Evolutionary conservation across 2,888 invertebrate genomes (phyloP).

Genomic region (Xestobium rufovillosum): DNA sequence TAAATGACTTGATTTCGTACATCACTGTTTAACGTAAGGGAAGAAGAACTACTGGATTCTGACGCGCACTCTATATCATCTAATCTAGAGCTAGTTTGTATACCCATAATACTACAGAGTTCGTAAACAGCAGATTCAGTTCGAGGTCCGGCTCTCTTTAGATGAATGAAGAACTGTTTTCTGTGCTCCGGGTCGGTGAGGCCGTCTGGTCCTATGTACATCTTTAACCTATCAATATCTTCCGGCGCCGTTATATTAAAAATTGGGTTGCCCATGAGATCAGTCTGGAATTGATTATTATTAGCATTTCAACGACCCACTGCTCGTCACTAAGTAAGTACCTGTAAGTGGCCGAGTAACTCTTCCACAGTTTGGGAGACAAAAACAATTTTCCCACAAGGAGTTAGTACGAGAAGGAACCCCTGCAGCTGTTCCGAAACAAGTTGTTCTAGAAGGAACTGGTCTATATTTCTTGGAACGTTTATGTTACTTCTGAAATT

Average conservation of each 20-base stretch:
- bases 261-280: slow-evolving; percentile 74
- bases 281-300: slow-evolving; percentile 69
- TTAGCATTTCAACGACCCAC: too few relatives aligned
- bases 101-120: slow-evolving; percentile 60
- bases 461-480: slow-evolving; percentile 50
- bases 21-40: too few relatives aligned
- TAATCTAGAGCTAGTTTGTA: too few relatives aligned
- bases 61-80: too few relatives aligned
- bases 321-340: slow-evolving; percentile 40
- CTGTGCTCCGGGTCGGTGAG: slow-evolving; percentile 48
- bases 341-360: slow-evolving; percentile 78
- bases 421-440: slow-evolving; percentile 61
- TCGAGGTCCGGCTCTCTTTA: slow-evolving; percentile 62
- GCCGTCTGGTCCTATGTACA: slow-evolving; percentile 49
- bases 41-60: too few relatives aligned
- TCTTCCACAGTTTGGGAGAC: slow-evolving; percentile 79
- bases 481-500: slow-evolving; percentile 31
- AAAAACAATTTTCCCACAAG: slow-evolving; percentile 76
- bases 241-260: slow-evolving; percentile 74
- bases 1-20: too few relatives aligned
- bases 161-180: slow-evolving; percentile 46
- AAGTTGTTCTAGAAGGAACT: slow-evolving; percentile 52
- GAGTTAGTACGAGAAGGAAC: slow-evolving; percentile 72
- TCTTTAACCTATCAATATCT: slow-evolving; percentile 65
- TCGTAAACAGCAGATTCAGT: slow-evolving; percentile 67